These are phyloP conservation scores for Pomacea canaliculata DNA, from an alignment of 2,888 invertebrate genomes.

Conservation along the genomic window DNA sequence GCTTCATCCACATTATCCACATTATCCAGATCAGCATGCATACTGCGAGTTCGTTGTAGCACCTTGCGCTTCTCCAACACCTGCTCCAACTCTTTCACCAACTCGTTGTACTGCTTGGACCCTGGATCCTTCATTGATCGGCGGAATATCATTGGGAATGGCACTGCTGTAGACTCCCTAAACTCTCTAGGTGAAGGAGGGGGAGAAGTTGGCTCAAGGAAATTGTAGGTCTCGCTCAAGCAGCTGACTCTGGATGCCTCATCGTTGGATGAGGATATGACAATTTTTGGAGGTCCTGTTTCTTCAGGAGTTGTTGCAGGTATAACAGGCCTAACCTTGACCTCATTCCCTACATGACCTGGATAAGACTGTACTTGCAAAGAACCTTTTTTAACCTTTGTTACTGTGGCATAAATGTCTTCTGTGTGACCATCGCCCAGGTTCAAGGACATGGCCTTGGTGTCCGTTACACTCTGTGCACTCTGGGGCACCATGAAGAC, in stretches of 20 bases:
- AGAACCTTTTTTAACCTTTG: no score
- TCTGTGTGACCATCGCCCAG: no score
- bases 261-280: no score
- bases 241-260: no score
- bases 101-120: slow-evolving; percentile 52
- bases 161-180: slow-evolving; percentile 23
- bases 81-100: slow-evolving; percentile 50
- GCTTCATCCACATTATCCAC: slow-evolving; percentile 1
- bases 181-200: slow-evolving; percentile 1
- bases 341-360: no score
- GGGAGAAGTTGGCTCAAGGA: slow-evolving; percentile 1
- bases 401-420: no score
- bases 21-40: slow-evolving; percentile 24
- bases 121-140: slow-evolving; percentile 57
- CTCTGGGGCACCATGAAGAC: neutral
- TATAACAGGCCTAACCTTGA: no score
- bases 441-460: no score
- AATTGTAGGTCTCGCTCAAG: neutral
- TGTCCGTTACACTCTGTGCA: neutral
- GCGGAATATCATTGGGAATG: slow-evolving; percentile 55
- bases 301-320: no score
- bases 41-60: slow-evolving; percentile 21
- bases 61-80: slow-evolving; percentile 47
- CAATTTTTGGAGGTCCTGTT: no score
- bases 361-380: no score